A percentile compares a stretch with the other conserved stretches of the same genome.
phyloP scores from a whole-genome alignment of 2,797 vertebrate genomes.

The Xenops minutus region DNA sequence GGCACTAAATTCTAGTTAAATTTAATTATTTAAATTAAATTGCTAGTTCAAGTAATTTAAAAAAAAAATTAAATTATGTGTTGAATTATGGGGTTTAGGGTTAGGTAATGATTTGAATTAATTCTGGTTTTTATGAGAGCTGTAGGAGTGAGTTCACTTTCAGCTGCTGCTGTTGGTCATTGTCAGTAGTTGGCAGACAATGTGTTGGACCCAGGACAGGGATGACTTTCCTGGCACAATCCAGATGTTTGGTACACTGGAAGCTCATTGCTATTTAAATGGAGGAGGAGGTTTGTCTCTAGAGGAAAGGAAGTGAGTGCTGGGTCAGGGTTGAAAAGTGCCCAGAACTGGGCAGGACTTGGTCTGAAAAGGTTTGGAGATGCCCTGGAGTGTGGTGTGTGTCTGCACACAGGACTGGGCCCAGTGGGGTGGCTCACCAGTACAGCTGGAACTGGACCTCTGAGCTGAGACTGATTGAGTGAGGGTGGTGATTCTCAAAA shows the following conservation, averaged over 20 bases:
- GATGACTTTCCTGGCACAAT: background rate
- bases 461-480: background rate
- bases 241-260: background rate
- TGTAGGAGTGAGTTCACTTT: background rate
- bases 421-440: background rate
- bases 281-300: background rate
- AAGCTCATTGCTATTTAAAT: no score
- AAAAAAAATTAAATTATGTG: background rate
- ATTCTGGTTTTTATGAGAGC: background rate
- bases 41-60: background rate
- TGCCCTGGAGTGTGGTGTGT: background rate
- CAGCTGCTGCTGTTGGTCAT: background rate
- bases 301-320: background rate
- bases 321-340: background rate
- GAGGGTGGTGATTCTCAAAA: background rate
- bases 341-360: background rate
- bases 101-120: background rate
- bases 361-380: background rate
- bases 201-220: background rate
- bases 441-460: background rate
- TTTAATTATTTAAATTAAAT: background rate
- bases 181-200: background rate
- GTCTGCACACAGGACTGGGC: background rate
- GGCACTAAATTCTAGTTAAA: background rate
- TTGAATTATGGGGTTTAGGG: background rate